Evolutionary conservation across 2,797 vertebrate species (phyloP), one percentile per base, ranked within the genome.

Genomic region (Periparus ater): DNA sequence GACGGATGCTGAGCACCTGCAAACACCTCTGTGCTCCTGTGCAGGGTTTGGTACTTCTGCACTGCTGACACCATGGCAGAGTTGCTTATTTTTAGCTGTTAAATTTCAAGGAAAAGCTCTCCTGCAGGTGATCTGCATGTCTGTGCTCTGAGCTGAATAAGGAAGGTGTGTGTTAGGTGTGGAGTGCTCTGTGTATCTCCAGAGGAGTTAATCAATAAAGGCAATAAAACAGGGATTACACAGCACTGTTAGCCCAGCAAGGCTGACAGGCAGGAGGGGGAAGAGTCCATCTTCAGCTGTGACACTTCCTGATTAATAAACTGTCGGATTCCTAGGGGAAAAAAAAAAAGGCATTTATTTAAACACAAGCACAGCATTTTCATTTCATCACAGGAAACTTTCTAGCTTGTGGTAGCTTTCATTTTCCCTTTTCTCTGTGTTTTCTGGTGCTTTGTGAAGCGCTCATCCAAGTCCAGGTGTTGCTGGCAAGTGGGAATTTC

Each of bases 161-260:
- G 88, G 9, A 3, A 29, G 4, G 42, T 13, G 38, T 62, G 65
- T 42, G 60, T 26, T 16, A 23, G 42, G 15, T 32, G 44, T 6
- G 38, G 68, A 76, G 67, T 40, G 82, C 25, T 48, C 60, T 29
- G 36, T 25, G 15, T 0, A 0, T 32, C 44, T 85, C 62, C 53
- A 51, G 36, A 85, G 77, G 86, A 87, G 66, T 65, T 79, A 53
- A 88, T 93, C 76, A 75, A 77, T 89, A 81, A 58, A 77, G 70
- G 54, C 45, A 65, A 67, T 91, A 85, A 92, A 91, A 1, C 27
- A 14, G 34, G 77, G 86, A 29, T 91, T 79, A 20, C 54, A 20
- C 62, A 72, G 72, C 34, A 9, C 34, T 16, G 13, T 75, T 48
- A 29, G 57, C 88, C 70, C 66, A 78, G 81, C 38, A 20, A 36